Percentiles rank a stretch among this genome's conserved stretches.
These are phyloP conservation scores for Malachius bipustulatus DNA, from an alignment of 2,888 invertebrate species.

Conservation along the genomic window DNA sequence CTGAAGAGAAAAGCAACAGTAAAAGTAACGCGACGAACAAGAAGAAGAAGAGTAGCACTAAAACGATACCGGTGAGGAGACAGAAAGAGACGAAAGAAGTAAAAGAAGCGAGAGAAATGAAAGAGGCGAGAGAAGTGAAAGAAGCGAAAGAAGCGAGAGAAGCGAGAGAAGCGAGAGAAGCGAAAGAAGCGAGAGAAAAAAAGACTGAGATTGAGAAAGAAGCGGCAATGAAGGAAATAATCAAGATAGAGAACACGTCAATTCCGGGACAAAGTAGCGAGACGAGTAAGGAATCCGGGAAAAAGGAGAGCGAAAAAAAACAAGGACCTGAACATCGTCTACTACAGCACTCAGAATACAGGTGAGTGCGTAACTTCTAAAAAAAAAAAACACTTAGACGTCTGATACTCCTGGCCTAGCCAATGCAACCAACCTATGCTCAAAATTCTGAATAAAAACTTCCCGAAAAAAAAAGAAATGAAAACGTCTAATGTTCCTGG, in stretches of 20 bases:
- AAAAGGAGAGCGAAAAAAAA: constrained; percentile 22
- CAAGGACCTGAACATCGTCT: constrained; percentile 47
- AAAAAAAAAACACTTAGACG: too few species aligned
- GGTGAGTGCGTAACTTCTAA: too few species aligned
- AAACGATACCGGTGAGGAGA: too few species aligned
- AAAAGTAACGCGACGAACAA: constrained; percentile 26
- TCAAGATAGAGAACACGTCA: too few species aligned
- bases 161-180: background rate
- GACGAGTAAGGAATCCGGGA: constrained; percentile 14
- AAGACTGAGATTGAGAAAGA: background rate
- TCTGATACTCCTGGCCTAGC: too few species aligned
- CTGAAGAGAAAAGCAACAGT: constrained; percentile 22
- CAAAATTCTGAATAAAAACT: too few species aligned
- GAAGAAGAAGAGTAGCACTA: constrained; percentile 36
- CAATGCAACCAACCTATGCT: too few species aligned
- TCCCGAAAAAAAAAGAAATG: too few species aligned
- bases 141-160: background rate
- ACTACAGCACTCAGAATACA: constrained; percentile 63
- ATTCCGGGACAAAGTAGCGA: background rate
- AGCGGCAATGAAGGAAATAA: background rate
- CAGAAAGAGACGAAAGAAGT: constrained; percentile 1
- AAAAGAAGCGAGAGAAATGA: constrained; percentile 14
- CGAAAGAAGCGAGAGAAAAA: background rate
- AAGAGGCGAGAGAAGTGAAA: background rate
- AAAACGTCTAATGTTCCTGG: too few species aligned